Conservation (phyloP, 1,140 invertebrate genomes). For the Drosophila auraria region DNA sequence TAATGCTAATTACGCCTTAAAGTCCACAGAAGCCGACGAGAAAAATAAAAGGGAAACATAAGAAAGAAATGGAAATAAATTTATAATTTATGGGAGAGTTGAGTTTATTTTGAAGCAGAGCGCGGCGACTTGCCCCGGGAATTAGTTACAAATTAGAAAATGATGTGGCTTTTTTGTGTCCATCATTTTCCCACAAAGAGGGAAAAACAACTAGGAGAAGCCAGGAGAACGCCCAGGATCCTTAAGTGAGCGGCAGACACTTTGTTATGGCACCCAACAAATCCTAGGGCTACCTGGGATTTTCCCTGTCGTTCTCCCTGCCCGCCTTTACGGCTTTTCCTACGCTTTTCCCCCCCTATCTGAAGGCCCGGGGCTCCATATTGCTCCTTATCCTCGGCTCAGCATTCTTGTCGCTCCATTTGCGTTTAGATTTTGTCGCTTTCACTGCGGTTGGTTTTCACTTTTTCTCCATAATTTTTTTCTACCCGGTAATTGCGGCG, state of each 20-base stretch:
- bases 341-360: not conserved
- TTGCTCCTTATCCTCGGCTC: slow-evolving; percentile 44
- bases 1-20: slow-evolving; percentile 72
- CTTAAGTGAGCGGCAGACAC: slow-evolving; percentile 51
- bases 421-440: slow-evolving; percentile 72
- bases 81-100: slow-evolving; percentile 50
- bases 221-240: slow-evolving; percentile 14
- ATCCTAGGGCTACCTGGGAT: slow-evolving; percentile 50
- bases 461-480: slow-evolving; percentile 7
- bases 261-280: slow-evolving; percentile 54
- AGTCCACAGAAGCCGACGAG: slow-evolving; percentile 17
- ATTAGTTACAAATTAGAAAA: slow-evolving; percentile 77
- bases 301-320: slow-evolving; percentile 12
- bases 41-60: not conserved
- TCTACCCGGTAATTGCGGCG: not conserved
- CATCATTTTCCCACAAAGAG: slow-evolving; percentile 41
- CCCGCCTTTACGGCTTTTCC: not conserved
- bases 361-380: slow-evolving; percentile 26
- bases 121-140: slow-evolving; percentile 13
- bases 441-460: slow-evolving; percentile 27
- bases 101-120: slow-evolving; percentile 35
- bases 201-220: not conserved
- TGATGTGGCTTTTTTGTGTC: slow-evolving; percentile 45
- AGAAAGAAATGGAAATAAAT: slow-evolving; percentile 37
- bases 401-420: slow-evolving; percentile 70